phyloP scores from a whole-genome alignment of 2,113 vertebrate species.

The Riparia riparia region DNA sequence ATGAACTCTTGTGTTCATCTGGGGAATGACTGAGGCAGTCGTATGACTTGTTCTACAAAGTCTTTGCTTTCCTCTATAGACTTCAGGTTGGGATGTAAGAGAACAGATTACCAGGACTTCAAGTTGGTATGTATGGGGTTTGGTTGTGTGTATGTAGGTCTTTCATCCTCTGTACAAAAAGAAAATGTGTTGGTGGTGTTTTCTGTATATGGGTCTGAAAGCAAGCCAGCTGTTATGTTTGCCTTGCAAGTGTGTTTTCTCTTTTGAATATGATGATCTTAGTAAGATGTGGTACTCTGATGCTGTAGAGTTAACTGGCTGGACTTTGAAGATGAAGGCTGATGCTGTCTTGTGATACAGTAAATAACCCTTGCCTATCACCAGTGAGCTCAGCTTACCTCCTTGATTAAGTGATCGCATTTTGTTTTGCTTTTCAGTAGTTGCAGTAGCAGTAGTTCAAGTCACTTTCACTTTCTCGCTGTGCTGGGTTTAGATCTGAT shows the following conservation, averaged over 20 bases:
- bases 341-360: constrained; percentile 28
- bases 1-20: constrained; percentile 9
- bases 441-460: background rate
- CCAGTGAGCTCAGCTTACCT: constrained; percentile 15
- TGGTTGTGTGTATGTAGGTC: background rate
- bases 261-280: background rate
- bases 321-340: background rate
- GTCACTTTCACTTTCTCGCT: background rate
- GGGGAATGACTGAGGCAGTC: background rate
- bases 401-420: background rate
- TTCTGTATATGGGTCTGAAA: background rate
- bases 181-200: background rate
- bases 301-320: background rate
- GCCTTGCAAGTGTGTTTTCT: background rate
- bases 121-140: background rate
- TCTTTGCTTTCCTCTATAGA: background rate
- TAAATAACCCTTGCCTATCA: constrained; percentile 39
- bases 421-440: constrained; percentile 29
- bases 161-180: background rate
- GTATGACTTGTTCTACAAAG: background rate
- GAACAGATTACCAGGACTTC: background rate
- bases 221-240: background rate
- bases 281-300: background rate
- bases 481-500: background rate
- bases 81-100: background rate